phyloP scores from a whole-genome alignment of 2,888 invertebrate species.

The Eucriotettix oculatus region DNA sequence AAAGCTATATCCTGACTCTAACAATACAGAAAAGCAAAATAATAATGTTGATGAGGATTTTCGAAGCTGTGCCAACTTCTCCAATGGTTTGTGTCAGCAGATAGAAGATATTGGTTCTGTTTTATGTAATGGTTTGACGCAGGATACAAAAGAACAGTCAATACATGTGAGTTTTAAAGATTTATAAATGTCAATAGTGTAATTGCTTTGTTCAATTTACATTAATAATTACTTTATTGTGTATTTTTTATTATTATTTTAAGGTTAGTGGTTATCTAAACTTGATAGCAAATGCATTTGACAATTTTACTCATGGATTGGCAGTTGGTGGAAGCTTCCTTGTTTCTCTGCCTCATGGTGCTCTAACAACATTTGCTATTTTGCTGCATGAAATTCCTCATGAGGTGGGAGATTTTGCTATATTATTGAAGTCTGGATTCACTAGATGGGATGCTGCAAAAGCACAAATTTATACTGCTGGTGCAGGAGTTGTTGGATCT shows the following conservation, averaged over 20 bases:
- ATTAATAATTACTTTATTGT: neutral
- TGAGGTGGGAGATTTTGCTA: constrained; percentile 98
- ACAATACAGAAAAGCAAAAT: neutral
- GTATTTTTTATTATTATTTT: neutral
- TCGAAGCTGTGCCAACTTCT: neutral
- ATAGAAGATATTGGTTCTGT: neutral
- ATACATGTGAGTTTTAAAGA: neutral
- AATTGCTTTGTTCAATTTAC: neutral
- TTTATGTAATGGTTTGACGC: neutral
- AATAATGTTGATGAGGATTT: neutral
- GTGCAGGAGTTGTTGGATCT: constrained; percentile 78
- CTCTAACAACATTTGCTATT: constrained; percentile 87
- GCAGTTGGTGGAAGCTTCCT: constrained; percentile 96
- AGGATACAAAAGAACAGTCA: neutral
- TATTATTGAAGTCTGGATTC: constrained; percentile 82
- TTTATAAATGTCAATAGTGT: neutral
- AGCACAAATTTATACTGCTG: constrained; percentile 82
- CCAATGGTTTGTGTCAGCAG: neutral
- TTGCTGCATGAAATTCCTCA: constrained; percentile 94
- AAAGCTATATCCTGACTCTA: neutral
- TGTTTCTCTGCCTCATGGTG: constrained; percentile 75
- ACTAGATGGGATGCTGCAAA: constrained; percentile 86
- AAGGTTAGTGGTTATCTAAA: constrained; percentile 64
- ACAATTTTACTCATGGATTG: constrained; percentile 96
- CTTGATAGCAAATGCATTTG: constrained; percentile 88